Evolutionary conservation across 2,797 vertebrate genomes (phyloP), one percentile per base, ranked within the genome.

Genomic region (Gymnocypris eckloni): DNA sequence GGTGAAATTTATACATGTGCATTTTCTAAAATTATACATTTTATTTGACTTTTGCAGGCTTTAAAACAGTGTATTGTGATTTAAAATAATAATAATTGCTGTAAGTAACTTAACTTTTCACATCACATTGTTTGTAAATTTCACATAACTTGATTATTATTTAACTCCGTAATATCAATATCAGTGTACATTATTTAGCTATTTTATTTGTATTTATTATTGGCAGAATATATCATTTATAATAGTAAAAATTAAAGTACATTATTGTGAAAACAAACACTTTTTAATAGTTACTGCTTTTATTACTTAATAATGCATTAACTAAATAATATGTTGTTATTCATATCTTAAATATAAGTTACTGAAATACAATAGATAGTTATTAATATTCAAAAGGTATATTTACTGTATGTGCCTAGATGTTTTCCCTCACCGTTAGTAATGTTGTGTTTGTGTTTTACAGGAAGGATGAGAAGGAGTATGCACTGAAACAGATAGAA

Each of bases 401-500:
- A 3, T 9, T 1, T 69, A n/a, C 15, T 28, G 25, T 20, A 2
- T 56, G 8, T 0, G 33, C 4, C 2, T 6, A 20, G 1, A 20
- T 76, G 50, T 39, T 4, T 61, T 15, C 20, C 28, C 50, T 50
- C 64, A 25, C 22, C 7, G 72, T 0, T 16, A 48, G 71, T 64
- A 2, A 83, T 52, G 59, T 8, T 84, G 83, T 84, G 72, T 52
- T 28, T 85, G 67, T 90, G 0, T 89, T 54, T 87, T 54, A 75
- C 97, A 99, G 98, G 95, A 98, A 97, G 92, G 98, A 99, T 94
- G 97, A 99, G 92, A 99, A 98, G 93, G 98, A 99, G 84, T 99
- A 99, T 95, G 98, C 98, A 93, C 94, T 99, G 95, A 99, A 99
- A 95, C 98, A 99, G 95, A 99, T 99, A 89, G 98, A 99, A 98